Percentiles rank a stretch among this genome's conserved stretches.
These are phyloP conservation scores for Huso huso DNA, from an alignment of 2,797 vertebrate genomes.

Conservation along the genomic window DNA sequence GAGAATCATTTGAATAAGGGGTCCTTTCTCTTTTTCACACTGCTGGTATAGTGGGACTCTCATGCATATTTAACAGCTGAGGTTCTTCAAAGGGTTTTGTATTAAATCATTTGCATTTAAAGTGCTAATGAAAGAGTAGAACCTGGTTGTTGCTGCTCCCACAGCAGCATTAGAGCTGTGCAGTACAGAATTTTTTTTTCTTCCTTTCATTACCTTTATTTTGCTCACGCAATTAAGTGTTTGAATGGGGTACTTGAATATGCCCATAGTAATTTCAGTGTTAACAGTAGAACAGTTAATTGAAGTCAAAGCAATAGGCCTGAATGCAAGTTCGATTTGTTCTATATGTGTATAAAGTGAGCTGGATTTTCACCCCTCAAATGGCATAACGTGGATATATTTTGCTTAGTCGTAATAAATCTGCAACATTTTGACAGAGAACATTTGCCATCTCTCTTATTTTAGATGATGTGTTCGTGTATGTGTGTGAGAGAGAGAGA, in stretches of 20 bases:
- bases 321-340: too few species aligned
- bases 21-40: conserved; percentile 19
- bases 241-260: conserved; percentile 15
- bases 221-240: conserved; percentile 18
- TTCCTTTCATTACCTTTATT: conserved; percentile 28
- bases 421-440: background rate
- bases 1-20: background rate
- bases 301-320: too few species aligned
- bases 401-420: background rate
- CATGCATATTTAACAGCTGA: conserved; percentile 57
- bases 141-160: conserved; percentile 22
- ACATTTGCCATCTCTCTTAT: too few species aligned
- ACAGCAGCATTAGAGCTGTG: too few species aligned
- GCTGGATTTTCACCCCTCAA: too few species aligned
- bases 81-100: conserved; percentile 57
- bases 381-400: too few species aligned
- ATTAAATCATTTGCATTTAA: conserved; percentile 62
- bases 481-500: too few species aligned
- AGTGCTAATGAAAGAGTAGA: conserved; percentile 57
- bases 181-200: background rate
- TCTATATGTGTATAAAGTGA: too few species aligned
- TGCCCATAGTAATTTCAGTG: conserved; percentile 2
- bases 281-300: too few species aligned
- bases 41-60: conserved; percentile 32
- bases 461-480: too few species aligned